Conservation (phyloP, 1,140 invertebrate genomes). For the Matsumurasca onukii region DNA sequence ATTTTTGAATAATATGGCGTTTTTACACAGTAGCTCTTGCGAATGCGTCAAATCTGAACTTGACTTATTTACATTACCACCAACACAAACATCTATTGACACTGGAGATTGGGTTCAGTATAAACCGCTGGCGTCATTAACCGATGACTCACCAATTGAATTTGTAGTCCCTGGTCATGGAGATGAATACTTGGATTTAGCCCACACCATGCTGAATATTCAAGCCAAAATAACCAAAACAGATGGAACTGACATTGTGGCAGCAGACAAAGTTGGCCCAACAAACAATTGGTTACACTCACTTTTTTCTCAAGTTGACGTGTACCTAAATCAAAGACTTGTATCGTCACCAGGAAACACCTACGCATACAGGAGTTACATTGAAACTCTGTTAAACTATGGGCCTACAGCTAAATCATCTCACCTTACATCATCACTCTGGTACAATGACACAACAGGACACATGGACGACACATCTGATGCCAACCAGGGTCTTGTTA, state of each 20-base stretch:
- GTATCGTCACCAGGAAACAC: slow-evolving; percentile 48
- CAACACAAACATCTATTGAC: no score
- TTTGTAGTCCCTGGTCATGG: no score
- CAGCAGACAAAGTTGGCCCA: neutral
- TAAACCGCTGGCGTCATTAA: no score
- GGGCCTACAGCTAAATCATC: slow-evolving; percentile 46
- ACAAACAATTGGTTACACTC: slow-evolving; percentile 1
- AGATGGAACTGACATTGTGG: slow-evolving; percentile 46
- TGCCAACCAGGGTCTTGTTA: slow-evolving; percentile 41
- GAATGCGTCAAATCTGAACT: slow-evolving; percentile 42
- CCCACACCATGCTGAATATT: no score
- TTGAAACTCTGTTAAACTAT: slow-evolving; percentile 50
- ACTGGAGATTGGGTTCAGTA: no score
- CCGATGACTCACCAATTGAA: no score
- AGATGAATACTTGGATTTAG: no score
- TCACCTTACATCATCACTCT: slow-evolving; percentile 45
- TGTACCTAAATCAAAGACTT: slow-evolving; percentile 51
- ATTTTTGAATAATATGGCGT: slow-evolving; percentile 26
- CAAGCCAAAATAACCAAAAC: slow-evolving; percentile 43
- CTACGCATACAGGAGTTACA: slow-evolving; percentile 50
- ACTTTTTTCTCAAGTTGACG: slow-evolving; percentile 42
- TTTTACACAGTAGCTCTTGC: neutral
- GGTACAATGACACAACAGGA: slow-evolving; percentile 39
- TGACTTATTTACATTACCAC: slow-evolving; percentile 51
- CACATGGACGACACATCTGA: slow-evolving; percentile 39